These are phyloP conservation scores for Calonectris borealis DNA, from an alignment of 2,113 vertebrate genomes.

Conservation along the genomic window DNA sequence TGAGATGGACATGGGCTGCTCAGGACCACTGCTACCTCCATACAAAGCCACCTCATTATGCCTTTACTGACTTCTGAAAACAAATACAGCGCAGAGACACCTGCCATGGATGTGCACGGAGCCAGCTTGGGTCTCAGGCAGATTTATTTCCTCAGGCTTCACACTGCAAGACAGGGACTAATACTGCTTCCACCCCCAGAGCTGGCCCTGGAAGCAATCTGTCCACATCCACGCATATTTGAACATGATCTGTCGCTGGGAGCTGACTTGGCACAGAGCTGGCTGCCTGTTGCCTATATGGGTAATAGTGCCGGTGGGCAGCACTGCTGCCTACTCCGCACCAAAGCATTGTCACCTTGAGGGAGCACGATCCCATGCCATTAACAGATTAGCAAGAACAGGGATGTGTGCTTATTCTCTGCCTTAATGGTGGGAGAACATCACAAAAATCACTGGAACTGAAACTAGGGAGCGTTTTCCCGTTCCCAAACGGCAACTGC, in stretches of 20 bases:
- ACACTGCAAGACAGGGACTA: too few species aligned
- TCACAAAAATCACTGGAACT: neutral
- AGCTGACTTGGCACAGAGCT: neutral
- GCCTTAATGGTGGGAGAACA: neutral
- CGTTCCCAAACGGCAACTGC: neutral
- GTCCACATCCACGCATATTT: neutral
- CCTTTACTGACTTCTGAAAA: neutral
- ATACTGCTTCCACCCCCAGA: neutral
- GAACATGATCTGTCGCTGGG: fast-evolving
- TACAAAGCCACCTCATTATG: neutral
- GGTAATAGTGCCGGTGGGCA: neutral
- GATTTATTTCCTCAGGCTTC: neutral
- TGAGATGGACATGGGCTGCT: neutral
- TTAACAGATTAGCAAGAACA: neutral
- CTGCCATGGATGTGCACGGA: fast-evolving
- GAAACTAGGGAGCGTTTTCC: neutral
- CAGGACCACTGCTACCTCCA: neutral
- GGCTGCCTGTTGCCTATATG: neutral
- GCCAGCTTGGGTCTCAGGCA: too few species aligned
- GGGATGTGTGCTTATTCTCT: neutral
- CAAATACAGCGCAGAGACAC: neutral
- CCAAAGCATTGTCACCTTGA: neutral
- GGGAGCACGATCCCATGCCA: neutral
- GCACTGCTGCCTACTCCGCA: neutral
- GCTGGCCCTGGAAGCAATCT: neutral